phyloP scores from a whole-genome alignment of 35 echinoderm and acorn worm genomes.

The Amphiura filiformis region DNA sequence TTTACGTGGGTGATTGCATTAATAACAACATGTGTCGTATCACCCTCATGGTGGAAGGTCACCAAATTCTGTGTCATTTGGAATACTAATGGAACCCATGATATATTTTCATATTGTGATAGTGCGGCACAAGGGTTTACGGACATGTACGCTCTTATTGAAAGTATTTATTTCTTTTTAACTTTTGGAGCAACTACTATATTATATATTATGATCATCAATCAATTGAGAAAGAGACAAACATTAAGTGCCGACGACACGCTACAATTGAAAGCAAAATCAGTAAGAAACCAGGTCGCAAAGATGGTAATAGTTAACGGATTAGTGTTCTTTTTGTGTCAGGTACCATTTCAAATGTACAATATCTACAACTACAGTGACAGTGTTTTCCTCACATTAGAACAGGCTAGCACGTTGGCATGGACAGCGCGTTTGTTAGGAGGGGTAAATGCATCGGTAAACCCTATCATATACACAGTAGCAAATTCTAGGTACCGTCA shows the following conservation, averaged over 20 bases:
- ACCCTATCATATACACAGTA: background rate
- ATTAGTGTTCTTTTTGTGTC: background rate
- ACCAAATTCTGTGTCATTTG: background rate
- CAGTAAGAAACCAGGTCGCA: background rate
- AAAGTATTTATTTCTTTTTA: background rate
- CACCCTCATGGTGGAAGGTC: background rate
- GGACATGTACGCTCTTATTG: background rate
- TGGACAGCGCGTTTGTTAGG: background rate
- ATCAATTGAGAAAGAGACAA: background rate
- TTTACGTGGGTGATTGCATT: background rate
- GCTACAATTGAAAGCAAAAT: background rate
- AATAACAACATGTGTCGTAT: background rate
- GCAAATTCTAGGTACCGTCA: background rate
- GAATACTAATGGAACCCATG: background rate
- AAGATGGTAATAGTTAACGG: background rate
- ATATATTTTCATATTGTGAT: background rate
- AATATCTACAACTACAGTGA: background rate
- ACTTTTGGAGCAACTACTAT: background rate
- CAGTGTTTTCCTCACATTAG: background rate
- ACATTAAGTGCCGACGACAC: background rate
- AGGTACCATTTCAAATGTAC: background rate
- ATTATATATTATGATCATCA: background rate
- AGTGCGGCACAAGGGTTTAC: background rate
- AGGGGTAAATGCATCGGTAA: background rate
- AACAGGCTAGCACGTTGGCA: background rate